Evolutionary conservation across 2,888 invertebrate genomes (phyloP).

Genomic region (Cryptus viduatorius): DNA sequence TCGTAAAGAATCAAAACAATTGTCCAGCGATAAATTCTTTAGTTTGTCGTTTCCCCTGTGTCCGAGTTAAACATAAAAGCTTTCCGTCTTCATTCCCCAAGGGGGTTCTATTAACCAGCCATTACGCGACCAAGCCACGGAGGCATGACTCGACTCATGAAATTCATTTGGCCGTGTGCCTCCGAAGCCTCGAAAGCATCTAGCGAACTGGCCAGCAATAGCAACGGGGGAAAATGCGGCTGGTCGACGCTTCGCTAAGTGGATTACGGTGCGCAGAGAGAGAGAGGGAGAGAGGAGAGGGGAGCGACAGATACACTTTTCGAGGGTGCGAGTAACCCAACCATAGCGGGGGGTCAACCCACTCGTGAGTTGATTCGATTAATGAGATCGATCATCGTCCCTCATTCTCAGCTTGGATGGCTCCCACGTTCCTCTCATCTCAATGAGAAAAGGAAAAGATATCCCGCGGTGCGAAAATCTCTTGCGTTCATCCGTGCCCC

Average conservation of each 20-base stretch:
- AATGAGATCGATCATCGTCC: constrained; percentile 54
- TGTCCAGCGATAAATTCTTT: constrained; percentile 6
- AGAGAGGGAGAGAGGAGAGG: constrained; percentile 18
- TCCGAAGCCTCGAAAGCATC: constrained; percentile 12
- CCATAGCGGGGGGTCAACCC: constrained; percentile 36
- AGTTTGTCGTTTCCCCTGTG: neutral
- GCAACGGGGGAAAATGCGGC: constrained; percentile 49
- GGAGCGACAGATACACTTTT: constrained; percentile 13
- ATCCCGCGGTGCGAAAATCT: neutral
- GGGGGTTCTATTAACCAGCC: constrained; percentile 34
- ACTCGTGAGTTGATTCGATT: constrained; percentile 54
- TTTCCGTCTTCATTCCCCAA: constrained; percentile 34
- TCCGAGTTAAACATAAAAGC: constrained; percentile 2
- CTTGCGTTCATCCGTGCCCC: constrained; percentile 5
- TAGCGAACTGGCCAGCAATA: constrained; percentile 16
- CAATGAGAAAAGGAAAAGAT: constrained; percentile 22
- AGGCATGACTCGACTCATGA: constrained; percentile 49
- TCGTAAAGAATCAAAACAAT: neutral
- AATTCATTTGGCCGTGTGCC: constrained; percentile 54
- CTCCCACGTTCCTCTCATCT: constrained; percentile 1
- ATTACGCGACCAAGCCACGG: constrained; percentile 38
- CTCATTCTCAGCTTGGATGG: constrained; percentile 21
- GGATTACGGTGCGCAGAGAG: constrained; percentile 53
- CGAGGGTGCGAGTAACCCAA: constrained; percentile 10
- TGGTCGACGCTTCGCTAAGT: constrained; percentile 48